Evolutionary conservation across 1,140 invertebrate species (phyloP), one percentile per base, ranked within the genome.

Genomic region (Ephestia elutella): DNA sequence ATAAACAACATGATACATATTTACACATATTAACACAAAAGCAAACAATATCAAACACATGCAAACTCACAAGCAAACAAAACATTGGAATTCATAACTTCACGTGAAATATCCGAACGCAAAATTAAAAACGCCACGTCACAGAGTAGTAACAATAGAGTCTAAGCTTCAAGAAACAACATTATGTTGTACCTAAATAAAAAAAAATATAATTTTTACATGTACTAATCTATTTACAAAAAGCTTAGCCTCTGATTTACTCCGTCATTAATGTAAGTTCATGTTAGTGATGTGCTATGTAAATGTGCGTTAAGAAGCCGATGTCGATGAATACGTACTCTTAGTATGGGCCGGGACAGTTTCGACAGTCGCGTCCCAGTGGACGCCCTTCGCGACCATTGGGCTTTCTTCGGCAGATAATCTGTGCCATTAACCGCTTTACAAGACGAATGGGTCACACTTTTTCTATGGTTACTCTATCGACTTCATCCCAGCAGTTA

Each of bases 381-480:
- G 56, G 75, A 80, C 5, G 79, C 82, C 5, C 80, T 68, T 5
- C 80, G 69, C 35, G 70, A 61, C 76, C 79, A 85, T 32, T 78
- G 73, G 57, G 68, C 66, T 60, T 81, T 82, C 74, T 73, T 77
- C 62, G 62, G 35, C n/a, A 61, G 19, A 38, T 50, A 20, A 20
- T 78, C 78, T 54, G 65, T 70, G 56, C 78, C 79, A 71, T 79
- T 77, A 65, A 78, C 74, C 28, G 78, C 70, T 59, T 80, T 80
- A 65, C 77, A 82, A 15, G 79, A 82, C 9, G 76, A 81, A 44
- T 80, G 76, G 54, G 70, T 71, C 19, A 61, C 63, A 2, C 62
- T 62, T 50, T 75, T 32, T 92, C 90, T 35, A 92, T 82, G 2
- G 80, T 90, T 90, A 69, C 92, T 86, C 74, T 92, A 90, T 73